Percentiles rank a stretch among this genome's conserved stretches.
Evolutionary conservation across 2,888 invertebrate genomes (phyloP).

Genomic region (Cheilosia urbana): DNA sequence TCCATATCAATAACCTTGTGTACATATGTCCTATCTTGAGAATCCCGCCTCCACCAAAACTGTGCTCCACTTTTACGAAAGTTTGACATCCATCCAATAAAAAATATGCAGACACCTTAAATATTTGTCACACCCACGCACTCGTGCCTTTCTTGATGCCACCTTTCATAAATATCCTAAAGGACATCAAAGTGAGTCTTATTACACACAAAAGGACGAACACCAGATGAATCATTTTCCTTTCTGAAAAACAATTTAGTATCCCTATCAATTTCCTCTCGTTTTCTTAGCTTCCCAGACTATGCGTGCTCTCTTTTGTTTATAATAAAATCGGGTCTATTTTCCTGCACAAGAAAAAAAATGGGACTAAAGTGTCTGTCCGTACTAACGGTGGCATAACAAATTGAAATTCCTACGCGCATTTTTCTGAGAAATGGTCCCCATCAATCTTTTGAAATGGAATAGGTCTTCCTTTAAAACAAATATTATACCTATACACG

Average conservation of each 20-base stretch:
- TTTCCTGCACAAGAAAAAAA: neutral
- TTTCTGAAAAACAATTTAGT: neutral
- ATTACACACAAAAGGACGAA: neutral
- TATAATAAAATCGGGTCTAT: conserved; percentile 10
- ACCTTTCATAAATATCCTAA: no score
- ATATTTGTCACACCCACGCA: no score
- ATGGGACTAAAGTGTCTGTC: neutral
- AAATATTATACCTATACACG: conserved; percentile 32
- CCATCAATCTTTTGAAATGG: conserved; percentile 50
- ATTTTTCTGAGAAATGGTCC: conserved; percentile 22
- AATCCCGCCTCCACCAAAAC: no score
- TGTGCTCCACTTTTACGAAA: no score
- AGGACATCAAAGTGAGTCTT: no score
- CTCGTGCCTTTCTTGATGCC: no score
- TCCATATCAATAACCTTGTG: no score
- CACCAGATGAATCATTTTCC: neutral
- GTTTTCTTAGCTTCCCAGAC: conserved; percentile 6
- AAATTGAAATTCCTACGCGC: conserved; percentile 50
- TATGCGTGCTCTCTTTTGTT: conserved; percentile 14
- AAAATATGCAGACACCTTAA: no score
- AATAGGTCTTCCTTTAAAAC: conserved; percentile 41
- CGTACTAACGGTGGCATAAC: conserved; percentile 15
- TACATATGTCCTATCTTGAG: no score
- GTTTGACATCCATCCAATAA: no score
- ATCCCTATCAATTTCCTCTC: neutral